Percentiles rank a stretch among this genome's conserved stretches.
phyloP scores from a whole-genome alignment of 1,140 invertebrate species.

The Monomorium pharaonis region DNA sequence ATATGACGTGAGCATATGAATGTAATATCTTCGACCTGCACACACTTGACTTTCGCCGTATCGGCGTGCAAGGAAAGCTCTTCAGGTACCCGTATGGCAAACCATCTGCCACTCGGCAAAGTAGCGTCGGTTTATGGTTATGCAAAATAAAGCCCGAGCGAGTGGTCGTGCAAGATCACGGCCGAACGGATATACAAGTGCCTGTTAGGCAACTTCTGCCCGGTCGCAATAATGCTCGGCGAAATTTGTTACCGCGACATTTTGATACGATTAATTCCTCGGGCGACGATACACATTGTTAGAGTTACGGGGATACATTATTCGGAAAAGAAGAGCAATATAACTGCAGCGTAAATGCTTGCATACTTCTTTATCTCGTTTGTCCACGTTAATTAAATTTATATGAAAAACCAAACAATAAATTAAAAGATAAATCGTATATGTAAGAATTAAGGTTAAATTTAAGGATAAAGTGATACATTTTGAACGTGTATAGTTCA shows the following conservation, averaged over 20 bases:
- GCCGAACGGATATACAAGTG: conserved; percentile 1
- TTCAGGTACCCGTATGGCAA: conserved; percentile 5
- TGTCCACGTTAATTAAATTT: background rate
- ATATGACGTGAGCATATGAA: background rate
- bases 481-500: too few species aligned
- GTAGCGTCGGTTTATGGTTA: conserved; percentile 46
- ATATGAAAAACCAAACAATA: background rate
- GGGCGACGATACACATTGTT: background rate
- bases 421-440: background rate
- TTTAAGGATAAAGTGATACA: too few species aligned
- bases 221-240: background rate
- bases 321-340: background rate
- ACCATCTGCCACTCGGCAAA: conserved; percentile 48
- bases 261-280: background rate
- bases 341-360: background rate
- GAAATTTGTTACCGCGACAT: background rate
- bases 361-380: background rate
- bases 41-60: conserved; percentile 39
- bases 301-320: background rate
- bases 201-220: conserved; percentile 27
- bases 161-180: conserved; percentile 48
- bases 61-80: conserved; percentile 21
- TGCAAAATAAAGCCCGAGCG: conserved; percentile 35
- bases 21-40: conserved; percentile 9
- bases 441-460: background rate